A percentile compares a stretch with the other conserved stretches of the same genome.
phyloP scores from a whole-genome alignment of 2,888 invertebrate genomes.

The Agonopterix subpropinquella region DNA sequence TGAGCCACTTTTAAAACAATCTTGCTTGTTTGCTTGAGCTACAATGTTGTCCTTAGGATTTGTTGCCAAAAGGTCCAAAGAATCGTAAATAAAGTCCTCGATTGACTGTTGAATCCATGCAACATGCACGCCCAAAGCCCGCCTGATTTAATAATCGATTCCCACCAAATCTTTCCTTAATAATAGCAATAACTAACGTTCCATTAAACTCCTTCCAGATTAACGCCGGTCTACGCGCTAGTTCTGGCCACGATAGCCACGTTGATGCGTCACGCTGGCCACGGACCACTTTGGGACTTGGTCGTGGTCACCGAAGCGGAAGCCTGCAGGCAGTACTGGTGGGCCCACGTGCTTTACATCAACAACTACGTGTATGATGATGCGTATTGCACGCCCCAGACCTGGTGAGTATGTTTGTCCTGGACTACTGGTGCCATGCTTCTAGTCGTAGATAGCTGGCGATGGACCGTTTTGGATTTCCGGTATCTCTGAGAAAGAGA shows the following conservation, averaged over 20 bases:
- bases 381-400: constrained; percentile 42
- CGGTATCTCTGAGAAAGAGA: background rate
- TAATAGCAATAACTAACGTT: no score
- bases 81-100: no score
- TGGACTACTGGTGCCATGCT: background rate
- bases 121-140: no score
- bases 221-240: constrained; percentile 55
- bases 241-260: constrained; percentile 47
- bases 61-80: no score
- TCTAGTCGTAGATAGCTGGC: background rate
- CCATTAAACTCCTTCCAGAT: constrained; percentile 24
- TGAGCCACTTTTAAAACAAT: no score
- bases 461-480: background rate
- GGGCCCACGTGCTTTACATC: constrained; percentile 60
- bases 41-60: no score
- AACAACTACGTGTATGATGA: constrained; percentile 59
- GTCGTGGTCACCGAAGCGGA: constrained; percentile 41
- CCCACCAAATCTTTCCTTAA: no score
- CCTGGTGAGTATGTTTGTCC: constrained; percentile 41
- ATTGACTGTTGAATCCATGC: no score
- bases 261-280: constrained; percentile 41
- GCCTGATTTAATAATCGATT: no score
- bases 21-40: no score
- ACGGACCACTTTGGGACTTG: constrained; percentile 54
- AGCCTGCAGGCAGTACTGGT: constrained; percentile 61